Percentiles rank a stretch among this genome's conserved stretches.
These are phyloP conservation scores for Eueremaeus valkanovi DNA, from an alignment of 2,888 invertebrate species.

Conservation along the genomic window DNA sequence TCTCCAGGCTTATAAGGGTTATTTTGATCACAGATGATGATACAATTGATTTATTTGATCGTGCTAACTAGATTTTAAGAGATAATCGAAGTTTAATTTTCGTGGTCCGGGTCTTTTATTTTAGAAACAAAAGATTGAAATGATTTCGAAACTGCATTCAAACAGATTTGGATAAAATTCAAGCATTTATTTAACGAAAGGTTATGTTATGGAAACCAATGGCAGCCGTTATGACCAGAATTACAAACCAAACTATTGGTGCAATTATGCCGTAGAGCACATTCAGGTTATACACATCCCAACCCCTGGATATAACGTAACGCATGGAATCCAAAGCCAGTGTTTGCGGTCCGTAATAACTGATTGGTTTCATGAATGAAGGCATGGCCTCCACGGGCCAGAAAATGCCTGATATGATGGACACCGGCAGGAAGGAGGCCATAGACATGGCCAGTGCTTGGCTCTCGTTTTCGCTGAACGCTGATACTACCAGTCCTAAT, in stretches of 20 bases:
- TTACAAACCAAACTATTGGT: constrained; percentile 28
- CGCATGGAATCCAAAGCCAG: constrained; percentile 70
- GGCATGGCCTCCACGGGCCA: constrained; percentile 97
- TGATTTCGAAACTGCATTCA: too few species aligned
- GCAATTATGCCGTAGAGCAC: constrained; percentile 18
- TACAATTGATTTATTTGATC: too few species aligned
- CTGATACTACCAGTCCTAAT: constrained; percentile 80
- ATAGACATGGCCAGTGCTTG: constrained; percentile 35
- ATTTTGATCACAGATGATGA: too few species aligned
- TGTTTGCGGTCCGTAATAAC: constrained; percentile 70
- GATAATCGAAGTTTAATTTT: too few species aligned
- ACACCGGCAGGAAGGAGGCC: constrained; percentile 33
- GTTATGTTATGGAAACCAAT: constrained; percentile 37
- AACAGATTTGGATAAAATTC: too few species aligned
- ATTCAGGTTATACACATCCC: constrained; percentile 56
- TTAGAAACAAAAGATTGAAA: too few species aligned
- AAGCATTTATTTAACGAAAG: constrained; percentile 27
- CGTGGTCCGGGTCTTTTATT: too few species aligned
- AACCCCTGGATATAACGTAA: constrained; percentile 70
- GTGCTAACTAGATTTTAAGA: too few species aligned
- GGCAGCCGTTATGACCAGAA: constrained; percentile 26
- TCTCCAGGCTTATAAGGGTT: too few species aligned
- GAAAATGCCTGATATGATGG: constrained; percentile 65
- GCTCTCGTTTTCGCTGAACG: constrained; percentile 32
- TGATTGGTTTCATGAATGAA: constrained; percentile 67